Percentiles rank a stretch among this genome's conserved stretches.
These are phyloP conservation scores for Pyrrhosoma nymphula DNA, from an alignment of 2,888 invertebrate genomes.

Conservation along the genomic window DNA sequence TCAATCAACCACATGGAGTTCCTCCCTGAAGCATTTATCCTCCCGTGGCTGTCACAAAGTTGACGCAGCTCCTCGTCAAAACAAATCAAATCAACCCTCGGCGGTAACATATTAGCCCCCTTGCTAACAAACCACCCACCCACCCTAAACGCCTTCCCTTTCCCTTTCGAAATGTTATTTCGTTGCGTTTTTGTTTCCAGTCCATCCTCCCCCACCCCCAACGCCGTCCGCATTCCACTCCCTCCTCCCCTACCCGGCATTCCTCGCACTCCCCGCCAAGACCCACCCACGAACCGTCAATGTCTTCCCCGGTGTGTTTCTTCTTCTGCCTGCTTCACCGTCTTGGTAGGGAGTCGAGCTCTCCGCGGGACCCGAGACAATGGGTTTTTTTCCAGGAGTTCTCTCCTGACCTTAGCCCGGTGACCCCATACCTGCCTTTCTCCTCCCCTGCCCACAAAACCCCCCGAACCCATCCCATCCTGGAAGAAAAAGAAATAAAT, in stretches of 20 bases:
- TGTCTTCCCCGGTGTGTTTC: slow-evolving; percentile 11
- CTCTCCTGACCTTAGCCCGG: slow-evolving; percentile 54
- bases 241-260: background rate
- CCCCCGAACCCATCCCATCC: too few relatives aligned
- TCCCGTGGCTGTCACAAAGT: slow-evolving; percentile 31
- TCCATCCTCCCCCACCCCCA: background rate
- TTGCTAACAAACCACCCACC: background rate
- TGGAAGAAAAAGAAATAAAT: slow-evolving; percentile 30
- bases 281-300: slow-evolving; percentile 37
- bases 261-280: background rate
- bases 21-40: slow-evolving; percentile 15
- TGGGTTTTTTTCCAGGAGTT: slow-evolving; percentile 24
- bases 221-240: background rate
- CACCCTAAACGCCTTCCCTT: background rate
- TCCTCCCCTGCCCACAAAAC: background rate
- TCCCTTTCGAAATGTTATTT: slow-evolving; percentile 9
- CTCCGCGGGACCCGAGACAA: slow-evolving; percentile 40
- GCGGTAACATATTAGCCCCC: slow-evolving; percentile 41
- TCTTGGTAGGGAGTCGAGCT: slow-evolving; percentile 37
- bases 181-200: background rate
- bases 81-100: slow-evolving; percentile 60
- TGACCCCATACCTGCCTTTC: slow-evolving; percentile 28
- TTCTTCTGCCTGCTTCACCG: background rate
- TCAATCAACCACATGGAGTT: slow-evolving; percentile 30
- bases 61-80: slow-evolving; percentile 56